Percentiles rank a stretch among this genome's conserved stretches.
Conservation (phyloP, 2,797 vertebrate species). For the Oreortyx pictus region DNA sequence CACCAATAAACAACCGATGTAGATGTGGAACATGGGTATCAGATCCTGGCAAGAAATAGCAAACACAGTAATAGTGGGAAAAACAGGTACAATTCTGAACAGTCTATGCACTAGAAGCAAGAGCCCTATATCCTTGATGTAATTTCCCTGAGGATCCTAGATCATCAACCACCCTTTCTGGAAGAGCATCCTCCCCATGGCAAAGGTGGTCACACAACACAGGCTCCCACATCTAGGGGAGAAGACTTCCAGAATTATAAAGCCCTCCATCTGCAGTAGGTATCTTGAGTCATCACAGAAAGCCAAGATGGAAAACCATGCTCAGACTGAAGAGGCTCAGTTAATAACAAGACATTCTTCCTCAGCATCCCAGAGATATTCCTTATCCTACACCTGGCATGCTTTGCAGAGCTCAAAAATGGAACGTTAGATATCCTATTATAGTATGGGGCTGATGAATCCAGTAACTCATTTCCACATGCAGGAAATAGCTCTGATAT, state of each 20-base stretch:
- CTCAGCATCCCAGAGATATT: too few relatives aligned
- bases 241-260: not conserved
- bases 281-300: not conserved
- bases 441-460: not conserved
- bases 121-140: not conserved
- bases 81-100: not conserved
- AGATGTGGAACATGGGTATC: accelerated
- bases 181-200: not conserved
- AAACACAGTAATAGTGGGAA: accelerated
- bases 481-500: not conserved
- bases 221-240: accelerated
- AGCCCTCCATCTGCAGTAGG: not conserved
- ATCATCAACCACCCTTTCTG: not conserved
- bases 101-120: not conserved
- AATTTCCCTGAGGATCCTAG: not conserved
- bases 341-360: not conserved
- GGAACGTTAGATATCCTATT: accelerated
- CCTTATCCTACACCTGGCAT: not conserved
- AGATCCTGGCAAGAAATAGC: not conserved
- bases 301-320: accelerated
- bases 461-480: not conserved
- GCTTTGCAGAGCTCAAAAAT: accelerated
- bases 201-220: not conserved
- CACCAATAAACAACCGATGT: accelerated
- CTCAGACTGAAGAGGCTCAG: not conserved